Conservation (phyloP, 2,113 vertebrate genomes). For the Eptesicus fuscus region DNA sequence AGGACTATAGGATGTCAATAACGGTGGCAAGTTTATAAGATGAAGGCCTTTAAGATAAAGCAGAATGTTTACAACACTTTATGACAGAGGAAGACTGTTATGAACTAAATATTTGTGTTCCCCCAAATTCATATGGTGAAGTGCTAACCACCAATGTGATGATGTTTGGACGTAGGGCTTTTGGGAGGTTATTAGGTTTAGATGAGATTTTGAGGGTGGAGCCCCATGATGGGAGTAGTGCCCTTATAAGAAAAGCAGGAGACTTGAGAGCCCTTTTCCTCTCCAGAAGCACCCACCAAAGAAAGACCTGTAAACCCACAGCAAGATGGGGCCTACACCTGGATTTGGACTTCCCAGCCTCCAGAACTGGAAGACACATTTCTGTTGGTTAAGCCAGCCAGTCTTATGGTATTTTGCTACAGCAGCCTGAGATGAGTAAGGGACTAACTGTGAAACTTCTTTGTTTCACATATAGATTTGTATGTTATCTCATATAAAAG, state of each 20-base stretch:
- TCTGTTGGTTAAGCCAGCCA: neutral
- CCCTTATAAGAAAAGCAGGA: neutral
- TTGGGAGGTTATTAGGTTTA: neutral
- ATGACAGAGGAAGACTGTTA: neutral
- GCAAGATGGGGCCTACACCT: neutral
- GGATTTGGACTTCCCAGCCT: neutral
- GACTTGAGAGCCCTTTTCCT: neutral
- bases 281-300: neutral
- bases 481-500: neutral
- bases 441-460: neutral
- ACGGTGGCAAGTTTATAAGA: neutral
- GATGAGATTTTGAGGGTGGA: neutral
- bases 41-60: neutral
- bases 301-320: neutral
- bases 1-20: neutral
- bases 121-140: neutral
- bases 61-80: neutral
- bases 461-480: neutral
- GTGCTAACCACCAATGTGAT: neutral
- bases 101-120: neutral
- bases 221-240: neutral
- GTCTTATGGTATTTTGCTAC: neutral
- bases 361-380: neutral
- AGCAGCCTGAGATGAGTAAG: neutral
- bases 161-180: neutral